These are phyloP conservation scores for Pantherophis alleghaniensis DNA, from an alignment of 2,797 vertebrate species.

Conservation along the genomic window DNA sequence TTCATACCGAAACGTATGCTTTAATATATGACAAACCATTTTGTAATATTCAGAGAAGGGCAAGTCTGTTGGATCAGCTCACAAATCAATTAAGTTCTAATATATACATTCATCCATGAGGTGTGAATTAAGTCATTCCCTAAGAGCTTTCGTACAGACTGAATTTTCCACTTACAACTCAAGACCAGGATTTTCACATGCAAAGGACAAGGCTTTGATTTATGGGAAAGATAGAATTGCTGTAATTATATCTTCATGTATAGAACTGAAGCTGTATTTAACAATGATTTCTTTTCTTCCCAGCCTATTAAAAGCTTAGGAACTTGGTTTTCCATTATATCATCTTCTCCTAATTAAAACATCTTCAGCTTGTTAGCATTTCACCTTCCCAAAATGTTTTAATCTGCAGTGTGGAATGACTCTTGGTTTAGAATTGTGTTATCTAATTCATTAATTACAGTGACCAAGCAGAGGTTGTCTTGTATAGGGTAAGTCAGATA, in stretches of 20 bases:
- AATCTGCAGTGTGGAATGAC: neutral
- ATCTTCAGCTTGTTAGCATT: neutral
- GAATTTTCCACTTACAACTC: neutral
- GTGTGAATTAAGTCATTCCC: neutral
- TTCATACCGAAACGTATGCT: neutral
- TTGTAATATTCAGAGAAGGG: neutral
- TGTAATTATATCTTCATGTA: neutral
- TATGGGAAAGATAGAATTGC: neutral
- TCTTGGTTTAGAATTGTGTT: neutral
- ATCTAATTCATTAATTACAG: neutral
- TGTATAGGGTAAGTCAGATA: neutral
- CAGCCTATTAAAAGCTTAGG: neutral
- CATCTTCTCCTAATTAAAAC: neutral
- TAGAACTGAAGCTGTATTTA: neutral
- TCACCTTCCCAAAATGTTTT: slow-evolving; percentile 13
- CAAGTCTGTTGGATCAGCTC: neutral
- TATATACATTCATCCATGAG: neutral
- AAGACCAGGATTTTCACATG: neutral
- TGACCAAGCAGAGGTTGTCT: neutral
- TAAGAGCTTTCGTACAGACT: neutral
- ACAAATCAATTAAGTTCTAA: neutral
- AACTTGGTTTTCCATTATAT: neutral
- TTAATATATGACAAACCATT: neutral
- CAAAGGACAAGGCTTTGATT: neutral
- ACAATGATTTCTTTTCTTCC: neutral